Evolutionary conservation across 1,140 invertebrate genomes (phyloP).

Genomic region (Sycobia sp.): DNA sequence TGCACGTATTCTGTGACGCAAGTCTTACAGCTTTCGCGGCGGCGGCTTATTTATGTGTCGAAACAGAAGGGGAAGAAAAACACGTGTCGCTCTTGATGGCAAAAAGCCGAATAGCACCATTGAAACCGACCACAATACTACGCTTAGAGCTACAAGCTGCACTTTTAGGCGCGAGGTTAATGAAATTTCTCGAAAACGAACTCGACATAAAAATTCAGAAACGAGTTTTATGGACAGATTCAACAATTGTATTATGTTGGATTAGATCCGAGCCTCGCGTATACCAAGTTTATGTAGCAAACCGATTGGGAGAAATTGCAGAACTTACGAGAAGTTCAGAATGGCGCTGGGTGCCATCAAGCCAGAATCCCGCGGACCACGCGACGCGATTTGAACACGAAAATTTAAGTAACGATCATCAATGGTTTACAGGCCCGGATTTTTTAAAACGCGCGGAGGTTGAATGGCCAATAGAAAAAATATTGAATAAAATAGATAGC

Average conservation of each 20-base stretch:
- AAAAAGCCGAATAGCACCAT: not conserved
- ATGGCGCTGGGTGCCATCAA: too few relatives aligned
- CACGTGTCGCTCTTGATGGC: not conserved
- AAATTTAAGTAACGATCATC: not conserved
- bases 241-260: slow-evolving; percentile 45
- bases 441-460: not conserved
- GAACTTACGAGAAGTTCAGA: slow-evolving; percentile 32
- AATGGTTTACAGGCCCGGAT: not conserved
- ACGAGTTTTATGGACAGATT: too few relatives aligned
- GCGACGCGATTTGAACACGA: not conserved
- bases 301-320: slow-evolving; percentile 46
- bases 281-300: slow-evolving; percentile 36
- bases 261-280: slow-evolving; percentile 30
- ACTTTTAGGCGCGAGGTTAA: not conserved
- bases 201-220: not conserved
- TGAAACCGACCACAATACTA: not conserved
- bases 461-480: not conserved
- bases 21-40: too few relatives aligned
- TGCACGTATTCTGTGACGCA: too few relatives aligned
- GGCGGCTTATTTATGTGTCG: too few relatives aligned
- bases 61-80: too few relatives aligned
- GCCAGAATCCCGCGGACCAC: too few relatives aligned
- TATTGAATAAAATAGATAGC: not conserved
- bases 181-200: not conserved
- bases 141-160: not conserved